phyloP scores from a whole-genome alignment of 2,888 invertebrate genomes.

The Portevinia maculata region DNA sequence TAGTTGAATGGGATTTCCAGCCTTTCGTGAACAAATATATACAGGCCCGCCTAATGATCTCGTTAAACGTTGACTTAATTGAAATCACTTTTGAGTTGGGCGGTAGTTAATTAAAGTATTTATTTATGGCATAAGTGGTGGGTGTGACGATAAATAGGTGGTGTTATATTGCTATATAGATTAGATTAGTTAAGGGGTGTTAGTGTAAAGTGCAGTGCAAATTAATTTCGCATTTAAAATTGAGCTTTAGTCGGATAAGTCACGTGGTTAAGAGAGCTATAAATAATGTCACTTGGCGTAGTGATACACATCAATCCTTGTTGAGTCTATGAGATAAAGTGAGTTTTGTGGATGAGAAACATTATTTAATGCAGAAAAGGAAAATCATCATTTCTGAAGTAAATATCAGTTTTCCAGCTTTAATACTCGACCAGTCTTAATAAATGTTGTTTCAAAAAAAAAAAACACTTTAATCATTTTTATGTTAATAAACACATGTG shows the following conservation, averaged over 20 bases:
- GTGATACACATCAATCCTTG: too few species aligned
- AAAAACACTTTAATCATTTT: too few species aligned
- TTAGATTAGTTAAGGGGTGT: background rate
- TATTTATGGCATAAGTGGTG: constrained; percentile 29
- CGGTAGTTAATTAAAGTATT: constrained; percentile 51
- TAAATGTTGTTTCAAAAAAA: too few species aligned
- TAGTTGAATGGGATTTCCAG: constrained; percentile 8
- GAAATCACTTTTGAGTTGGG: constrained; percentile 38
- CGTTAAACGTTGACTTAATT: constrained; percentile 61
- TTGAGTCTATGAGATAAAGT: too few species aligned
- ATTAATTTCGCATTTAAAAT: constrained; percentile 5
- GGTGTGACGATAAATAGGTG: constrained; percentile 39
- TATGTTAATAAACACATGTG: too few species aligned
- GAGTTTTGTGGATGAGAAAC: too few species aligned
- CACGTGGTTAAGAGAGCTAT: background rate
- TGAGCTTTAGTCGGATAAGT: background rate
- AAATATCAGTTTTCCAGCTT: too few species aligned
- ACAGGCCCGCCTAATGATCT: constrained; percentile 52
- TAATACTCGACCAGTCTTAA: too few species aligned
- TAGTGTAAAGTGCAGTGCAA: background rate
- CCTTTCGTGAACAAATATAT: background rate
- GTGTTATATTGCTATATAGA: constrained; percentile 32
- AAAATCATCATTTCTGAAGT: too few species aligned
- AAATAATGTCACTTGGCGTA: background rate
- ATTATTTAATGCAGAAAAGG: too few species aligned